Conservation (phyloP, 2,113 vertebrate genomes). For the Pipa parva region DNA sequence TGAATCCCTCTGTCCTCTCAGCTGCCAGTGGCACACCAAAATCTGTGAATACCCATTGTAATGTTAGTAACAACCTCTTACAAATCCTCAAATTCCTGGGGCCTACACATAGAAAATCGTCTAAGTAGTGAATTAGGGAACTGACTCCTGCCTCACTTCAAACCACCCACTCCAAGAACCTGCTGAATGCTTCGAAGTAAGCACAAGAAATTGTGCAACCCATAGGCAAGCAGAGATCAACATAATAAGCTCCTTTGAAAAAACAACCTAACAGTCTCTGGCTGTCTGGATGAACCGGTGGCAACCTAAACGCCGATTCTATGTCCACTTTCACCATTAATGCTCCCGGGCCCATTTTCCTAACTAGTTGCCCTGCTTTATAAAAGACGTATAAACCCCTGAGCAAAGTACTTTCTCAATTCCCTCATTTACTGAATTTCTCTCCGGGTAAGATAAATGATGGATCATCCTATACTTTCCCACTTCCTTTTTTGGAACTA, state of each 20-base stretch:
- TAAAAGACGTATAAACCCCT: neutral
- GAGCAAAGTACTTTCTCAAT: neutral
- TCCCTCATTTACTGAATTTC: neutral
- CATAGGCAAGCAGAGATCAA: neutral
- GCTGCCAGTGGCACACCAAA: neutral
- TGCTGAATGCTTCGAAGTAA: neutral
- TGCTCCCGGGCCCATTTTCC: neutral
- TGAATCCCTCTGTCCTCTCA: neutral
- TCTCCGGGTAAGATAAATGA: neutral
- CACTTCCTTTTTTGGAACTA: slow-evolving; percentile 2
- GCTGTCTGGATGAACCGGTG: neutral
- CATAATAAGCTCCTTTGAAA: neutral
- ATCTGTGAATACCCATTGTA: neutral
- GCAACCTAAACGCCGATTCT: neutral
- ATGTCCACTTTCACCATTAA: neutral
- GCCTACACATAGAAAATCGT: neutral
- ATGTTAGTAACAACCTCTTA: neutral
- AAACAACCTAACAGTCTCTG: neutral
- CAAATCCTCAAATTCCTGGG: neutral
- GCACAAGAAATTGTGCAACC: neutral
- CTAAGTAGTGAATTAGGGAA: neutral
- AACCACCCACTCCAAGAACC: neutral
- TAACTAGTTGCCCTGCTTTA: neutral
- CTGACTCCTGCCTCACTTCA: neutral
- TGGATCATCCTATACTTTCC: neutral